Evolutionary conservation across 2,888 invertebrate species (phyloP).

Genomic region (Drosophila kokeensis): DNA sequence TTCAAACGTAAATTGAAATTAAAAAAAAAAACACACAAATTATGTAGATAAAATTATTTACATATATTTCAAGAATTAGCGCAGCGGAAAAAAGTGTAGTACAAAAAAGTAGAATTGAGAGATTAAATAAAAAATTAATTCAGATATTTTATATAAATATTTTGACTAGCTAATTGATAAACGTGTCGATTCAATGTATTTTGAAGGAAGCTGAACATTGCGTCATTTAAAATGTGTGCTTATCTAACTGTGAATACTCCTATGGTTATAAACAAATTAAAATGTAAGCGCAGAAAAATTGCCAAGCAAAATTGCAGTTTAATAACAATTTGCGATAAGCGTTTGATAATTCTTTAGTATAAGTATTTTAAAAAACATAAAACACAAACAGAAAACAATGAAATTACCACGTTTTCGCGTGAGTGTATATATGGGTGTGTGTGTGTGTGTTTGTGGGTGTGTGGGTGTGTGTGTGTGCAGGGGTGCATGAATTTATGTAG

Average conservation of each 20-base stretch:
- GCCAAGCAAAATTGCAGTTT: constrained; percentile 5
- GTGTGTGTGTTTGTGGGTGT: not conserved
- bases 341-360: constrained; percentile 24
- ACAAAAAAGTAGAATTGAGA: constrained; percentile 5
- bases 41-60: constrained; percentile 37
- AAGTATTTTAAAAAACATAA: constrained; percentile 20
- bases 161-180: not conserved
- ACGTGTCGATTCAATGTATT: not conserved
- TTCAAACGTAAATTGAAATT: constrained; percentile 15
- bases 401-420: constrained; percentile 13
- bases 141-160: not conserved
- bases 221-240: not conserved
- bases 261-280: constrained; percentile 15
- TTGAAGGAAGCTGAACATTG: not conserved
- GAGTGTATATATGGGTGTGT: not conserved
- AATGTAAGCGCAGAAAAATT: constrained; percentile 12
- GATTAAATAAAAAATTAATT: not conserved
- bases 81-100: constrained; percentile 31
- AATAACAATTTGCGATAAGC: constrained; percentile 45
- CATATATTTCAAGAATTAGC: constrained; percentile 29
- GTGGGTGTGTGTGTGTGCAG: constrained; percentile 9
- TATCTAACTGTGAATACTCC: constrained; percentile 27
- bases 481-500: constrained; percentile 6
- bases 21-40: constrained; percentile 31
- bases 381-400: constrained; percentile 15